Evolutionary conservation across 2,888 invertebrate genomes (phyloP).

Genomic region (Xestia ashworthii): DNA sequence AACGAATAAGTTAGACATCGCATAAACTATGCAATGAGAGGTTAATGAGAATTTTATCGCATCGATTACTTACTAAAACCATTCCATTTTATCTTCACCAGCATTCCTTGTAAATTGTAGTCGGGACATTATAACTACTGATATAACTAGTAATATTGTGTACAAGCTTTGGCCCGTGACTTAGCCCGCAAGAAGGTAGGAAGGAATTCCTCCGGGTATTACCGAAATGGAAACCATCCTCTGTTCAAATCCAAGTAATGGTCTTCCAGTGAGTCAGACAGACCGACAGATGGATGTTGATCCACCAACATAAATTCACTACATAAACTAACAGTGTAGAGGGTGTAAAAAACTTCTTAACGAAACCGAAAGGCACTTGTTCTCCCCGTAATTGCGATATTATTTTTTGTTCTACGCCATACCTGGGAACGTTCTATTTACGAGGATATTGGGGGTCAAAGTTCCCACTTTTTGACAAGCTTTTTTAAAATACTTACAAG

Average conservation of each 20-base stretch:
- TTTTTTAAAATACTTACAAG: too few relatives aligned
- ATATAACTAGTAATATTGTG: background rate
- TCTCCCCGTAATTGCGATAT: too few relatives aligned
- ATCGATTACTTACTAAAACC: conserved; percentile 20
- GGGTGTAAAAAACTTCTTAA: too few relatives aligned
- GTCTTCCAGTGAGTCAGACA: background rate
- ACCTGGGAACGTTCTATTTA: too few relatives aligned
- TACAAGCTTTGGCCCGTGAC: background rate
- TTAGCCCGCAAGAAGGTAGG: background rate
- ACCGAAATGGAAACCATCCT: background rate
- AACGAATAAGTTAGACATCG: conserved; percentile 3
- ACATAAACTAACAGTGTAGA: too few relatives aligned
- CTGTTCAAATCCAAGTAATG: background rate
- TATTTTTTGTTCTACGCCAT: too few relatives aligned
- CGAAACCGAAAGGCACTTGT: too few relatives aligned
- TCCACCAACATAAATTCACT: background rate
- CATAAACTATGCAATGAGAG: conserved; percentile 20
- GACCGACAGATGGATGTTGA: background rate
- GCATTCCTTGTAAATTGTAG: background rate
- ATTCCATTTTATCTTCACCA: conserved; percentile 1
- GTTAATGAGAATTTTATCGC: conserved; percentile 34
- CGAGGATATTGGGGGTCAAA: too few relatives aligned
- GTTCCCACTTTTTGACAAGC: too few relatives aligned
- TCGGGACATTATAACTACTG: background rate
- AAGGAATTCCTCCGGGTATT: background rate